Evolutionary conservation across 2,797 vertebrate genomes (phyloP).

Genomic region (Argentina silus): DNA sequence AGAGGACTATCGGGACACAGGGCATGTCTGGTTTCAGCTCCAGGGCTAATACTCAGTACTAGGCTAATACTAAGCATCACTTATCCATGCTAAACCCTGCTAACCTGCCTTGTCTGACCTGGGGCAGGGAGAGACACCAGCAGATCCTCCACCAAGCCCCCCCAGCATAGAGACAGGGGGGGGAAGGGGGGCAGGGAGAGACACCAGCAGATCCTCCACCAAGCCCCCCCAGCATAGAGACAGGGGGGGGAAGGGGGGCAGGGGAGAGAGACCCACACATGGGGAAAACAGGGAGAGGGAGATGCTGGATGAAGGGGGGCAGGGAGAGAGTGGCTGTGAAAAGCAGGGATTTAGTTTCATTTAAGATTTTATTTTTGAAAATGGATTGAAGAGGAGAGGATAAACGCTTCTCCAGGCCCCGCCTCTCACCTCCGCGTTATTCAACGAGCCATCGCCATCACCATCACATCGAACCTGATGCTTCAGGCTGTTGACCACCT

Average conservation of each 20-base stretch:
- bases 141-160: constrained; percentile 34
- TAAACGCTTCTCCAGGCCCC: not conserved
- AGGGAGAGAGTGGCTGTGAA: constrained; percentile 12
- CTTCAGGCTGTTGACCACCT: not conserved
- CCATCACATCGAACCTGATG: not conserved
- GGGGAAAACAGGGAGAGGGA: constrained; percentile 35
- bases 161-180: constrained; percentile 32
- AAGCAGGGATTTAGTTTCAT: constrained; percentile 38
- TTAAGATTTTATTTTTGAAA: too few species aligned
- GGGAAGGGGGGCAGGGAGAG: constrained; percentile 46
- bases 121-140: constrained; percentile 45
- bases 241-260: constrained; percentile 42
- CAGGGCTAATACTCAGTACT: too few species aligned
- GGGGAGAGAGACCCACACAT: constrained; percentile 41
- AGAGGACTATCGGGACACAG: too few species aligned
- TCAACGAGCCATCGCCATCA: not conserved
- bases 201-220: constrained; percentile 33
- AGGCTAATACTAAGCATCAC: not conserved
- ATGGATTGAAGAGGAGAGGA: not conserved
- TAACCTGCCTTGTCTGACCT: constrained; percentile 72
- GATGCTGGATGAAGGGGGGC: not conserved
- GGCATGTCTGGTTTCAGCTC: not conserved
- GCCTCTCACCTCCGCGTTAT: not conserved
- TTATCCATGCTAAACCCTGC: constrained; percentile 46
- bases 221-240: constrained; percentile 39